Evolutionary conservation across 2,113 vertebrate genomes (phyloP).

Genomic region (Istiophorus platypterus): DNA sequence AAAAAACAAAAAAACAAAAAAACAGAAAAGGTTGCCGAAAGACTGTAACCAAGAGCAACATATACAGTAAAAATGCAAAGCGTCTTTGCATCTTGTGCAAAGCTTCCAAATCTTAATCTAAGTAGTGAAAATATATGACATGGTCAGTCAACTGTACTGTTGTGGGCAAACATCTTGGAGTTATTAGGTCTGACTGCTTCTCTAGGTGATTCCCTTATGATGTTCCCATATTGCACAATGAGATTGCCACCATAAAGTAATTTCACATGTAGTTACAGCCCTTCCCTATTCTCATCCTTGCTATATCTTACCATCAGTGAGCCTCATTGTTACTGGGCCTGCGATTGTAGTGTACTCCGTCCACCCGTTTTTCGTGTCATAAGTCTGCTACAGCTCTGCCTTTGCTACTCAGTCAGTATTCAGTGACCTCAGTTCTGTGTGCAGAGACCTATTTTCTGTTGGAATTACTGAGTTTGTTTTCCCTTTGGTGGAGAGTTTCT

Average conservation of each 20-base stretch:
- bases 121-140: neutral
- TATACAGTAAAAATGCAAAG: neutral
- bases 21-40: too few relatives aligned
- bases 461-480: conserved; percentile 52
- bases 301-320: neutral
- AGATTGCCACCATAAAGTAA: neutral
- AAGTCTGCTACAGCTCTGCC: conserved; percentile 5
- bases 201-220: neutral
- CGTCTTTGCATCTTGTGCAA: neutral
- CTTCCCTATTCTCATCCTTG: neutral
- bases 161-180: neutral
- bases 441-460: conserved; percentile 37
- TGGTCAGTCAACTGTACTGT: neutral
- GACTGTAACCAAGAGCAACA: neutral
- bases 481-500: conserved; percentile 1
- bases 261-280: neutral
- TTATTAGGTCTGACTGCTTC: neutral
- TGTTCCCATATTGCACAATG: neutral
- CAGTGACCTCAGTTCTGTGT: conserved; percentile 19
- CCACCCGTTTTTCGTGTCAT: conserved; percentile 5
- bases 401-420: conserved; percentile 12
- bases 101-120: neutral
- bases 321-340: neutral
- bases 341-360: neutral
- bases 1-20: too few relatives aligned